phyloP scores from a whole-genome alignment of 1,140 invertebrate genomes.

The Drosophila ercepeae region DNA sequence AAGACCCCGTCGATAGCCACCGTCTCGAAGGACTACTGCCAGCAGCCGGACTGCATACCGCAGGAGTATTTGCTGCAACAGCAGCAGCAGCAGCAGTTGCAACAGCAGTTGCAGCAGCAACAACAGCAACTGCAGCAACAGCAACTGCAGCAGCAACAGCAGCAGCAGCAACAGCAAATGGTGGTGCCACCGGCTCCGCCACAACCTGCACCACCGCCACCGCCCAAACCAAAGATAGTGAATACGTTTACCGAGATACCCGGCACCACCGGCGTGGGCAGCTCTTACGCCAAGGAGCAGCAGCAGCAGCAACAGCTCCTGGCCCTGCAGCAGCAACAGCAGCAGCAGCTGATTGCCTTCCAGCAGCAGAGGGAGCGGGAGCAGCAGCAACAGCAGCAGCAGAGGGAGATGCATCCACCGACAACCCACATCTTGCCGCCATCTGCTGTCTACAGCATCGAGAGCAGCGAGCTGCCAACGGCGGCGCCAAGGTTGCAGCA shows the following conservation, averaged over 20 bases:
- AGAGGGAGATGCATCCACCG: slow-evolving; percentile 76
- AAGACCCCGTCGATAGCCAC: slow-evolving; percentile 82
- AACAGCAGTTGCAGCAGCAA: slow-evolving; percentile 29
- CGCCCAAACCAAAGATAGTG: slow-evolving; percentile 78
- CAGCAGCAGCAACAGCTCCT: slow-evolving; percentile 67
- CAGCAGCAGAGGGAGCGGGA: slow-evolving; percentile 53
- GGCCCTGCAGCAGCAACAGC: slow-evolving; percentile 71
- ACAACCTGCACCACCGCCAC: slow-evolving; percentile 70
- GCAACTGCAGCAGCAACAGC: slow-evolving; percentile 1
- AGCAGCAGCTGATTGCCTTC: slow-evolving; percentile 52
- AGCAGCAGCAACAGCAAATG: slow-evolving; percentile 21
- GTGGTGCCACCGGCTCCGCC: slow-evolving; percentile 44
- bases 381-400: slow-evolving; percentile 45
- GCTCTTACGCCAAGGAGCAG: slow-evolving; percentile 80
- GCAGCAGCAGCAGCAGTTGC: slow-evolving; percentile 19
- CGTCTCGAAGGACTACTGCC: slow-evolving; percentile 82
- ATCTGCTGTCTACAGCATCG: slow-evolving; percentile 80
- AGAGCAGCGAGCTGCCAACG: slow-evolving; percentile 63
- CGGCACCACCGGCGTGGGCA: slow-evolving; percentile 80
- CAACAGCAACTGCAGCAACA: slow-evolving; percentile 11
- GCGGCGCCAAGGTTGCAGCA: slow-evolving; percentile 61
- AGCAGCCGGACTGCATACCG: slow-evolving; percentile 79
- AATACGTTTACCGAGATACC: slow-evolving; percentile 83
- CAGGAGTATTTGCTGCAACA: slow-evolving; percentile 65
- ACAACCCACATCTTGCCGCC: slow-evolving; percentile 79